phyloP scores from a whole-genome alignment of 2,888 invertebrate species.

The Cryptocephalus primarius region DNA sequence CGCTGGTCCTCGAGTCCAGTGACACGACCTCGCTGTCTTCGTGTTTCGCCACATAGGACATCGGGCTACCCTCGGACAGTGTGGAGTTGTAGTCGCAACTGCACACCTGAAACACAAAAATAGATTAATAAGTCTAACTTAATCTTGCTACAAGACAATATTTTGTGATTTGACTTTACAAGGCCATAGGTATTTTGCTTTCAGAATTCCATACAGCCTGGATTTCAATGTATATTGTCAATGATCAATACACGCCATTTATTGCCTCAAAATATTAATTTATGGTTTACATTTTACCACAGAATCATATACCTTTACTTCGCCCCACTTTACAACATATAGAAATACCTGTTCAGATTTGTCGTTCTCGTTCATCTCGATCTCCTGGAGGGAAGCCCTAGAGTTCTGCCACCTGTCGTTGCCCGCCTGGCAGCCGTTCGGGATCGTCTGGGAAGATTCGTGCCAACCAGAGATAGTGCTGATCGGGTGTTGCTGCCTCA shows the following conservation, averaged over 20 bases:
- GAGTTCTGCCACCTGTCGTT: slow-evolving; percentile 30
- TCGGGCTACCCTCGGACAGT: slow-evolving; percentile 41
- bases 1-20: slow-evolving; percentile 43
- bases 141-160: too few species aligned
- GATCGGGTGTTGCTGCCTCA: slow-evolving; percentile 84
- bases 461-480: slow-evolving; percentile 96
- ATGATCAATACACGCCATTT: too few species aligned
- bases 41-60: slow-evolving; percentile 35
- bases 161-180: too few species aligned
- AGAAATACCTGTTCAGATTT: slow-evolving; percentile 25
- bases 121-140: too few species aligned
- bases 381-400: slow-evolving; percentile 23
- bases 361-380: slow-evolving; percentile 28
- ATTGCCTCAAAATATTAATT: too few species aligned
- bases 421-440: slow-evolving; percentile 27
- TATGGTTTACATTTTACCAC: too few species aligned
- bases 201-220: too few species aligned
- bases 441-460: slow-evolving; percentile 43
- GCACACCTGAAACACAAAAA: slow-evolving; percentile 21
- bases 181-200: too few species aligned
- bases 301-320: too few species aligned
- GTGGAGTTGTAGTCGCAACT: slow-evolving; percentile 39
- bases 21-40: slow-evolving; percentile 43
- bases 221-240: too few species aligned
- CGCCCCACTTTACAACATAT: too few species aligned